These are phyloP conservation scores for Zeugodacus cucurbitae DNA, from an alignment of 1,140 invertebrate species.

Conservation along the genomic window DNA sequence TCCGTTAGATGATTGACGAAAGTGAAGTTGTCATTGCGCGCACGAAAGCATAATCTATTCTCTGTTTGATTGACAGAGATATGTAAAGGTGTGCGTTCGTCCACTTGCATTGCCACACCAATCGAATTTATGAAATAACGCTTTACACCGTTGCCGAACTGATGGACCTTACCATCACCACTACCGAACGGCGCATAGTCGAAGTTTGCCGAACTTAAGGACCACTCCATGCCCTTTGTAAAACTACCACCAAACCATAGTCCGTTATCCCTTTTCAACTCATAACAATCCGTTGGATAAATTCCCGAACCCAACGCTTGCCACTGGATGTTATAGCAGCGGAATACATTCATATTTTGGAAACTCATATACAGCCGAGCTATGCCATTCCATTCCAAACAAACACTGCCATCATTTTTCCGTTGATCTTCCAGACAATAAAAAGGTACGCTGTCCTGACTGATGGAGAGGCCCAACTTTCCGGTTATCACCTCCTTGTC, in stretches of 20 bases:
- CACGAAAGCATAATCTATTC: slow-evolving; percentile 79
- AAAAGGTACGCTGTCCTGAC: slow-evolving; percentile 72
- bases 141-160: slow-evolving; percentile 84
- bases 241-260: slow-evolving; percentile 88
- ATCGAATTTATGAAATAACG: slow-evolving; percentile 87
- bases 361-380: slow-evolving; percentile 78
- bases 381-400: slow-evolving; percentile 83
- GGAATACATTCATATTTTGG: slow-evolving; percentile 69
- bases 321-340: slow-evolving; percentile 88
- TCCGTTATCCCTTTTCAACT: slow-evolving; percentile 74
- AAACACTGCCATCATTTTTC: slow-evolving; percentile 71
- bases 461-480: slow-evolving; percentile 72
- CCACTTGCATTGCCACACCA: slow-evolving; percentile 82
- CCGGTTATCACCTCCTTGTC: slow-evolving; percentile 79
- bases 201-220: slow-evolving; percentile 77
- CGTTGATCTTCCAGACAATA: slow-evolving; percentile 76
- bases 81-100: slow-evolving; percentile 81
- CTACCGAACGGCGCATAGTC: slow-evolving; percentile 84
- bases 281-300: slow-evolving; percentile 84
- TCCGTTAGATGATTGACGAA: slow-evolving; percentile 76
- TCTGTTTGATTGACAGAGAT: slow-evolving; percentile 76
- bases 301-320: slow-evolving; percentile 74
- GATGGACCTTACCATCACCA: slow-evolving; percentile 78
- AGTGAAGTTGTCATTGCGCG: slow-evolving; percentile 80
- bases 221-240: slow-evolving; percentile 80